Percentiles rank a stretch among this genome's conserved stretches.
These are phyloP conservation scores for Manis crassicaudata DNA, from an alignment of 2,797 vertebrate species.

Conservation along the genomic window DNA sequence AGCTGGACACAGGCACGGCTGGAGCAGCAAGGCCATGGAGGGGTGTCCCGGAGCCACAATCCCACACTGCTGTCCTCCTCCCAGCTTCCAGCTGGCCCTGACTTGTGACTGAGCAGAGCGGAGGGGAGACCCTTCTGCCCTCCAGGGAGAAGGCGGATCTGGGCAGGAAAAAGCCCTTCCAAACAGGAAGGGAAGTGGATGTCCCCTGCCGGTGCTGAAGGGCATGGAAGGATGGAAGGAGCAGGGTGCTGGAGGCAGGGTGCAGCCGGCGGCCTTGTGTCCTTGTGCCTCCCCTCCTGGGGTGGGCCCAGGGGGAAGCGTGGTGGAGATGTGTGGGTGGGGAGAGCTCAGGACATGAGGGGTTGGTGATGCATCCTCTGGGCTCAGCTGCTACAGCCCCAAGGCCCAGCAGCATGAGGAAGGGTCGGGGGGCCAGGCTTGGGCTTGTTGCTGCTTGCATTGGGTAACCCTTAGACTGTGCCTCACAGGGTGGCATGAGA, in stretches of 20 bases:
- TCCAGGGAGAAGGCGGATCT: background rate
- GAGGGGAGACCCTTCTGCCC: background rate
- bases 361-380: rapidly evolving
- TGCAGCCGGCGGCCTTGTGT: background rate
- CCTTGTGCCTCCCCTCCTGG: background rate
- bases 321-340: background rate
- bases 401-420: rapidly evolving
- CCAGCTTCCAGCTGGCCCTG: no score
- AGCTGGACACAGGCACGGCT: rapidly evolving
- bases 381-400: background rate
- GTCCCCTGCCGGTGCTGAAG: background rate
- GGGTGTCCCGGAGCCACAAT: background rate
- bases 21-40: background rate
- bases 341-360: background rate
- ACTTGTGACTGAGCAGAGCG: background rate
- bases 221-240: background rate
- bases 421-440: background rate
- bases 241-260: no score
- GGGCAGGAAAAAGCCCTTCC: background rate
- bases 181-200: background rate
- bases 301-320: background rate
- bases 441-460: rapidly evolving
- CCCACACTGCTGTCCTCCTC: background rate
- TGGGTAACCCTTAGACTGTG: background rate
- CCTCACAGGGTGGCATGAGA: rapidly evolving